Percentiles rank a stretch among this genome's conserved stretches.
Conservation (phyloP, 2,113 vertebrate species). For the Colinus virginianus region DNA sequence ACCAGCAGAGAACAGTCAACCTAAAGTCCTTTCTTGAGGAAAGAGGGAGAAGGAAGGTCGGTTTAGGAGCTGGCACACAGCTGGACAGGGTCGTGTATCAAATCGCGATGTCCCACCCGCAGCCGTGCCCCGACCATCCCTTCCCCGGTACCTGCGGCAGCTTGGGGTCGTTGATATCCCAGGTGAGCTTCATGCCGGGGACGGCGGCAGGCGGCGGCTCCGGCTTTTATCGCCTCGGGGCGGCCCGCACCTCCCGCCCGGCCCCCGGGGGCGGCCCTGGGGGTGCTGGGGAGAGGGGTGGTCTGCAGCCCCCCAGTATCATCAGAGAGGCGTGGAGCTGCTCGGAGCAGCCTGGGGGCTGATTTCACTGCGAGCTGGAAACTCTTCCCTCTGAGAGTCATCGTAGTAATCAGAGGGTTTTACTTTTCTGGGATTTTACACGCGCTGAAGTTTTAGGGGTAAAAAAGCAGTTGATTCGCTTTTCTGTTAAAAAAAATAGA, state of each 20-base stretch:
- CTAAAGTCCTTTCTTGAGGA: background rate
- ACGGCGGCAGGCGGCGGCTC: constrained; percentile 43
- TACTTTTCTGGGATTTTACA: fast-evolving
- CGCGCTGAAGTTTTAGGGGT: fast-evolving
- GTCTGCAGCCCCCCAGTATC: too few relatives aligned
- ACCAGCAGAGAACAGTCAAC: background rate
- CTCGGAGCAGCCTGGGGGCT: background rate
- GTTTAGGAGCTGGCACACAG: background rate
- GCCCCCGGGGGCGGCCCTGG: background rate
- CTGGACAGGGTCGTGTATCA: fast-evolving
- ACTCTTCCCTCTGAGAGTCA: background rate
- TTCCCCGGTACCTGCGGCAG: constrained; percentile 86
- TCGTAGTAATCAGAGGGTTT: background rate
- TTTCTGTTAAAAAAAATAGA: background rate
- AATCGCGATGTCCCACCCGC: too few relatives aligned
- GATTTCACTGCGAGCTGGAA: background rate
- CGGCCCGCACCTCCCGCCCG: background rate
- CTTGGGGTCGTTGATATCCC: constrained; percentile 97
- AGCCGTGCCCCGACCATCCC: fast-evolving
- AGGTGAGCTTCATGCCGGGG: constrained; percentile 88
- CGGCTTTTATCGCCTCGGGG: constrained; percentile 56
- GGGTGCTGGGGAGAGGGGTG: background rate
- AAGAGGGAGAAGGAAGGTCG: fast-evolving
- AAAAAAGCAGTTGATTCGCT: fast-evolving
- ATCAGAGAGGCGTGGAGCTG: background rate